Percentiles rank a stretch among this genome's conserved stretches.
These are phyloP conservation scores for Chrysopilus asiliformis DNA, from an alignment of 2,888 invertebrate species.

Conservation along the genomic window DNA sequence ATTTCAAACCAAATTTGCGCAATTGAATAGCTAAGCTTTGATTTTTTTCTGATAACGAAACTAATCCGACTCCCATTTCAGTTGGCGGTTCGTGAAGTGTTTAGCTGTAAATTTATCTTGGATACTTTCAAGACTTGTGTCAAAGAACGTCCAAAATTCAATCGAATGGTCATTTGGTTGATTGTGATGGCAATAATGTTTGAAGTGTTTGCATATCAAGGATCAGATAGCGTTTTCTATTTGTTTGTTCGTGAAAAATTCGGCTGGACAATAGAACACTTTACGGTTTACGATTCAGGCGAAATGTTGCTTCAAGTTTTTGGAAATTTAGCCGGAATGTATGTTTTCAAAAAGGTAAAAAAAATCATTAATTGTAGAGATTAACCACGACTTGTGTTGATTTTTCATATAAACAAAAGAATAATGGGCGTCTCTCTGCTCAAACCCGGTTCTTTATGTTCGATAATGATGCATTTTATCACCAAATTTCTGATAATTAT, in stretches of 20 bases:
- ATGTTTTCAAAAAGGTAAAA: conserved; percentile 41
- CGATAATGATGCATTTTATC: too few species aligned
- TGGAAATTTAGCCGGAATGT: conserved; percentile 45
- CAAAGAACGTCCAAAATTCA: conserved; percentile 27
- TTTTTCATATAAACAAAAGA: too few species aligned
- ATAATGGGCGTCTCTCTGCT: too few species aligned
- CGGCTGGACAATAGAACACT: conserved; percentile 50
- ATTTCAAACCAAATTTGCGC: too few species aligned
- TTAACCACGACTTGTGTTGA: too few species aligned
- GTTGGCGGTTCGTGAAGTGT: conserved; percentile 28
- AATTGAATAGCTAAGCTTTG: too few species aligned
- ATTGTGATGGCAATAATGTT: conserved; percentile 29
- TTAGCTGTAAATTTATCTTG: conserved; percentile 28
- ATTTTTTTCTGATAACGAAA: too few species aligned
- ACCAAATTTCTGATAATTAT: too few species aligned
- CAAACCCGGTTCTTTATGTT: too few species aligned
- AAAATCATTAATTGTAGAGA: too few species aligned
- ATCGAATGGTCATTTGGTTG: conserved; percentile 33
- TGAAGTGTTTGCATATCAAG: conserved; percentile 24
- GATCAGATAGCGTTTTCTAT: conserved; percentile 39
- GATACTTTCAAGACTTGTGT: conserved; percentile 30
- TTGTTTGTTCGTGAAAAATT: conserved; percentile 50
- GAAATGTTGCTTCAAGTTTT: conserved; percentile 40
- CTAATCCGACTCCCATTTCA: too few species aligned
- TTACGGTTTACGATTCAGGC: conserved; percentile 43